Evolutionary conservation across 2,797 vertebrate species (phyloP).

Genomic region (Leptoclinus maculatus): DNA sequence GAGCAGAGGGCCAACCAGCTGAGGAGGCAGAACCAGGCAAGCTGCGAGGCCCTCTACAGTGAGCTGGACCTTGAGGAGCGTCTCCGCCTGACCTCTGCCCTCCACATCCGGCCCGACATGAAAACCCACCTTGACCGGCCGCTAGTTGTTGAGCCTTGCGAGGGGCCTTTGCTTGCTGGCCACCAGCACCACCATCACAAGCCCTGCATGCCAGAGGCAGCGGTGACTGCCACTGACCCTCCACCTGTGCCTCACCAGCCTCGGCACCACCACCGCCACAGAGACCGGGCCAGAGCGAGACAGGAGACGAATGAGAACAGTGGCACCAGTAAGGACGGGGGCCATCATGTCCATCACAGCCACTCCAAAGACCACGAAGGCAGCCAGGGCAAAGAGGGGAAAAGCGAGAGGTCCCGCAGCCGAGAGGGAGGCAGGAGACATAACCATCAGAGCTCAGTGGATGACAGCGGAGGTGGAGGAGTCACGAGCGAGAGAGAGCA

Average conservation of each 20-base stretch:
- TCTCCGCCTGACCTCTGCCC: conserved; percentile 85
- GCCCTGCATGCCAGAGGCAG: conserved; percentile 65
- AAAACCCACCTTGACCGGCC: conserved; percentile 95
- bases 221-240: conserved; percentile 46
- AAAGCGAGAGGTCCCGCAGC: conserved; percentile 80
- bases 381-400: conserved; percentile 71
- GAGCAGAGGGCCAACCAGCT: conserved; percentile 94
- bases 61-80: conserved; percentile 91
- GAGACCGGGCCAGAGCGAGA: conserved; percentile 79
- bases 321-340: conserved; percentile 80
- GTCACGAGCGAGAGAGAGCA: conserved; percentile 85
- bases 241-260: conserved; percentile 52
- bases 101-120: conserved; percentile 91
- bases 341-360: conserved; percentile 87
- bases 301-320: conserved; percentile 84
- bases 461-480: conserved; percentile 79
- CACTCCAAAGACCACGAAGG: conserved; percentile 87
- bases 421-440: conserved; percentile 82
- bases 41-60: conserved; percentile 92
- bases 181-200: conserved; percentile 73
- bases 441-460: conserved; percentile 78
- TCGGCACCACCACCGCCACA: conserved; percentile 84
- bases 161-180: conserved; percentile 69
- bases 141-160: conserved; percentile 88
- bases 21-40: conserved; percentile 90